These are phyloP conservation scores for Myzus persicae DNA, from an alignment of 1,140 invertebrate species.

Conservation along the genomic window DNA sequence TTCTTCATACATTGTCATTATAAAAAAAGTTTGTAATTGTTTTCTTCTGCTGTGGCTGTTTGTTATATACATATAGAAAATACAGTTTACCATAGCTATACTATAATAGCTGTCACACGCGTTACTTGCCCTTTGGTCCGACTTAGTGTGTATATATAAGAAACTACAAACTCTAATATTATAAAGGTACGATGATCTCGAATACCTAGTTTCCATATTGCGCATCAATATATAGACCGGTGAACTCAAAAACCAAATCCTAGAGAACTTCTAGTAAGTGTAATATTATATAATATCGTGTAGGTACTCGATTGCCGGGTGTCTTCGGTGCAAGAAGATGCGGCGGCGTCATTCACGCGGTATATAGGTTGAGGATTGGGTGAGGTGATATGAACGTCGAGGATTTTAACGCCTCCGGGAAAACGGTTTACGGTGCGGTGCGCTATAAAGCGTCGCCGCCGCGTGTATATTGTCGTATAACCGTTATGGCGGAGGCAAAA, in stretches of 20 bases:
- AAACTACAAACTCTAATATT: too few relatives aligned
- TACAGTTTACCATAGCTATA: too few relatives aligned
- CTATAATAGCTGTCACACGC: too few relatives aligned
- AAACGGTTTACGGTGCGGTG: slow-evolving; percentile 21
- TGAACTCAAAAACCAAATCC: background rate
- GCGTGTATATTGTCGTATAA: background rate
- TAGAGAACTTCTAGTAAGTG: background rate
- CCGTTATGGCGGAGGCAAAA: background rate
- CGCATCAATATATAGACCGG: too few relatives aligned
- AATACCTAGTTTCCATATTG: background rate
- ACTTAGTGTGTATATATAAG: too few relatives aligned
- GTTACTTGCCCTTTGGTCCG: too few relatives aligned
- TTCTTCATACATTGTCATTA: too few relatives aligned
- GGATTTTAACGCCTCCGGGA: slow-evolving; percentile 50
- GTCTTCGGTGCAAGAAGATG: background rate
- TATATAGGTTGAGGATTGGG: background rate
- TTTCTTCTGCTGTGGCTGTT: too few relatives aligned
- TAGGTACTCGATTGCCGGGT: background rate
- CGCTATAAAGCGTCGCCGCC: background rate
- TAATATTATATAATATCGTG: background rate
- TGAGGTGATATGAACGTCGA: background rate
- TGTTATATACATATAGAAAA: too few relatives aligned
- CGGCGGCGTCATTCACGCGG: background rate
- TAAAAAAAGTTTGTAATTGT: too few relatives aligned
- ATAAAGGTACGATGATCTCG: background rate